Evolutionary conservation across 2,888 invertebrate genomes (phyloP), one percentile per base, ranked within the genome.

Genomic region (Ormyrus rosae): DNA sequence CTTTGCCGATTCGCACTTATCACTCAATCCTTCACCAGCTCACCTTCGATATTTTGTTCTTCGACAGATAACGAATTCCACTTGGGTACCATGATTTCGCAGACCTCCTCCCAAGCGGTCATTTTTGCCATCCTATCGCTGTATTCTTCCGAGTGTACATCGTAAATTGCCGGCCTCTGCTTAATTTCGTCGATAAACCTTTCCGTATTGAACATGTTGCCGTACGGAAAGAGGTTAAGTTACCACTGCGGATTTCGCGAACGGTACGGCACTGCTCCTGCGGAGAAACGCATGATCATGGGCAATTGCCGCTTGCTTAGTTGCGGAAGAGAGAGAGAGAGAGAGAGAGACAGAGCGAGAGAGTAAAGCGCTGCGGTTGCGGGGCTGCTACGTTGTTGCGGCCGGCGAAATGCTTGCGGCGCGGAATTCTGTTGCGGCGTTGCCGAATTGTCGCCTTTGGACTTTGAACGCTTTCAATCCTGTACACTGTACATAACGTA

Each of bases 81-180:
- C 84, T 88, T 87, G 70, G 86, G 86, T 69, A 87, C 82, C 87
- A 89, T 89, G 78, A 86, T 86, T 84, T 86, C 86, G 84, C 89
- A 88, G 68, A 90, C 87, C 81, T 89, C 87, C 79, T 86, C 85
- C 90, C 90, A 90, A 76, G 90, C 89, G 82, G 83, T 85, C 82
- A 85, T 85, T 84, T 89, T 90, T 70, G 87, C 87, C 64, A 84
- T 84, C 78, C 88, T 87, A 84, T 89, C 88, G 83, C 86, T 87
- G 86, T 89, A 90, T 84, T 87, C 86, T 70, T 86, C 85, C 77
- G 86, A 87, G 71, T 86, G 86, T 67, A 85, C 81, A 77, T 90
- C 89, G 85, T 90, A 90, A 77, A 90, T 89, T 50, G 88, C 89
- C 63, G 90, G 90, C 51, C 88, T 85, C 69, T 86, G 88, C 82